Base-by-base conservation (phyloP, 2,113 vertebrate species). In the Fukomys damarensis region DNA sequence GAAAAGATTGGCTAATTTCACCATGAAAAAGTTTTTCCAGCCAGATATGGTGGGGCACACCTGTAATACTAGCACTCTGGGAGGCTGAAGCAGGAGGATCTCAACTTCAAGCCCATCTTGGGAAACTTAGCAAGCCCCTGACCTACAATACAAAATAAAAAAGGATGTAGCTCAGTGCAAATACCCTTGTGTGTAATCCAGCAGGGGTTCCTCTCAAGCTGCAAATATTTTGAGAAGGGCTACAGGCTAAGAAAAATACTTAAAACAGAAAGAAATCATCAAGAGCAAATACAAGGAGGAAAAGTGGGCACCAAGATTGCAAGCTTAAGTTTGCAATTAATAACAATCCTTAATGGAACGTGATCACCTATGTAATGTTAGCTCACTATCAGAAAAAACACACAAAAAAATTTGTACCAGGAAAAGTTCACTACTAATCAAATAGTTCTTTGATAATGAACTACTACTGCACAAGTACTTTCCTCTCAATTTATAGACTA, bases 361-460 rank as follows among this genome's bases (percentile, higher is more conserved):
- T 70, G 17, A 43, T 43, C 49, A 93, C 46, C 43, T 52, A 68
- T 74, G 30, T 41, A 89, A 89, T 43, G 22, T 28, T 70, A 35
- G 49, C 19, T 52, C 28, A 61, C 68, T 82, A 76, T 12, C 68
- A 84, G 63, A 19, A 87, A 93, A 83, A n/a, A 38, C 32, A 86
- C 19, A 52, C 74, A 76, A 76, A 49, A 30, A 26, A 28, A 77
- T 77, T 2, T 95, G 19, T 46, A 70, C 66, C 76, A 76, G 38
- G 38, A 35, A 89, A 65, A 65, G 32, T 10, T 16, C 84, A 49
- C 46, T 70, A 28, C 19, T 14, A 38, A 70, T 59, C 43, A 72
- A 43, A 22, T 91, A 46, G 38, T 32, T 94, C 61, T 81, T 81
- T 68, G 59, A 26, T 89, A 95, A 92, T 56, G 22, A 89, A 84